Percentiles rank a stretch among this genome's conserved stretches.
phyloP scores from a whole-genome alignment of 2,113 vertebrate genomes.

The Osmerus eperlanus region DNA sequence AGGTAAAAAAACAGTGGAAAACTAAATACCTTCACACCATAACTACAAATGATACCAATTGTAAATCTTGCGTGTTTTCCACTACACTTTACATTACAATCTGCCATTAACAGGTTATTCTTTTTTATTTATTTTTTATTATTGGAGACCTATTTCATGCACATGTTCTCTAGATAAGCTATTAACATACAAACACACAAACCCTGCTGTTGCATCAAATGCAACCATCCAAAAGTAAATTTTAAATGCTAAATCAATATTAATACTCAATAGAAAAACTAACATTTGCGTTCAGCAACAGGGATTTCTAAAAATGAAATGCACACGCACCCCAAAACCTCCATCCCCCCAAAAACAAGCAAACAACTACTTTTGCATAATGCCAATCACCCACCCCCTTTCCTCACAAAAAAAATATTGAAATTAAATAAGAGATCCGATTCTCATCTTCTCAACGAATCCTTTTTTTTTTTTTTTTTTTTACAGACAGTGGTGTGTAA shows the following conservation, averaged over 20 bases:
- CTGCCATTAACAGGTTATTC: conserved; percentile 28
- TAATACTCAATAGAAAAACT: conserved; percentile 54
- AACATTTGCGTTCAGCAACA: conserved; percentile 14
- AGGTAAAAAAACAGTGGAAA: not conserved
- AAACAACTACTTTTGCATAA: conserved; percentile 48
- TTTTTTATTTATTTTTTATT: not conserved
- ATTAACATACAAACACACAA: conserved; percentile 57
- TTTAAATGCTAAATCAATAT: conserved; percentile 58
- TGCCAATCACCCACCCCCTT: conserved; percentile 22
- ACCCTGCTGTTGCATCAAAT: conserved; percentile 46
- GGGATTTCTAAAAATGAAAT: conserved; percentile 15
- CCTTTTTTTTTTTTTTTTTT: conserved; percentile 20
- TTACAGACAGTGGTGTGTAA: conserved; percentile 63
- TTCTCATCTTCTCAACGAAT: conserved; percentile 40
- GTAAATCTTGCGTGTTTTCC: conserved; percentile 18
- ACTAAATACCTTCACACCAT: conserved; percentile 15
- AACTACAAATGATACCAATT: conserved; percentile 38
- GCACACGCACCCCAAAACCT: conserved; percentile 36
- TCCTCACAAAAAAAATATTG: conserved; percentile 31
- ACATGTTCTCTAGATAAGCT: conserved; percentile 48
- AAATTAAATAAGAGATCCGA: conserved; percentile 72
- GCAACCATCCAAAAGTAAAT: conserved; percentile 43
- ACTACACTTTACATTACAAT: conserved; percentile 16
- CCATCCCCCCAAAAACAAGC: conserved; percentile 27
- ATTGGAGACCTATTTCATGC: conserved; percentile 45